Conservation (phyloP, 1,140 invertebrate genomes). For the Heliconius congener region DNA sequence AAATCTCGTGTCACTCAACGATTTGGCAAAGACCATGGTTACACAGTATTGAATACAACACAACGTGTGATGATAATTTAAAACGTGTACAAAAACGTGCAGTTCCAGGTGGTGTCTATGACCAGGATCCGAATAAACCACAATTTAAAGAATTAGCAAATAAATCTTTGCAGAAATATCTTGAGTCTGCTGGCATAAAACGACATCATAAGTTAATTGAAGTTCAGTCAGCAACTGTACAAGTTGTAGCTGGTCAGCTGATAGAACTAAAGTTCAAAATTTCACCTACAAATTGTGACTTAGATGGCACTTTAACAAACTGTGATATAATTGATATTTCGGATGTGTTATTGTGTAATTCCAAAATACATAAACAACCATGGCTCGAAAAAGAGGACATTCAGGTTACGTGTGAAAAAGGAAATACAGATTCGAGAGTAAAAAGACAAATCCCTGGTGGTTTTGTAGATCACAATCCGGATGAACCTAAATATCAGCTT, state of each 20-base stretch:
- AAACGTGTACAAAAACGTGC: constrained; percentile 42
- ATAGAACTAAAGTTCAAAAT: constrained; percentile 47
- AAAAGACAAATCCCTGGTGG: constrained; percentile 31
- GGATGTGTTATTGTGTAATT: constrained; percentile 47
- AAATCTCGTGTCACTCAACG: constrained; percentile 46
- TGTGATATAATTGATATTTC: constrained; percentile 16
- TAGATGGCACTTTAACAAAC: constrained; percentile 11
- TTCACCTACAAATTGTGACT: constrained; percentile 8
- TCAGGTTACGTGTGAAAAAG: constrained; percentile 38
- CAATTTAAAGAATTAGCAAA: constrained; percentile 43
- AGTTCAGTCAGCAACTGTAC: constrained; percentile 45
- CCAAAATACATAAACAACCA: constrained; percentile 44
- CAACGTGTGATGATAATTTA: constrained; percentile 32
- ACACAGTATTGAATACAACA: constrained; percentile 42
- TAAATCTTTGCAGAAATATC: constrained; percentile 50
- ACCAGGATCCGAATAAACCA: constrained; percentile 42
- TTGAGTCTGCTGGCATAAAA: constrained; percentile 33
- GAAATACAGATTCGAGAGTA: constrained; percentile 21
- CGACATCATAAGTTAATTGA: constrained; percentile 37
- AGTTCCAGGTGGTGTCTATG: constrained; percentile 16
- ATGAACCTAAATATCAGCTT: constrained; percentile 32
- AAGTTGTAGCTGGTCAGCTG: constrained; percentile 47
- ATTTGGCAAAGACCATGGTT: constrained; percentile 50
- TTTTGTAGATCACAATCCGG: constrained; percentile 30
- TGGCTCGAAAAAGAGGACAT: constrained; percentile 49